Percentiles rank a stretch among this genome's conserved stretches.
These are phyloP conservation scores for Diarsia brunnea DNA, from an alignment of 2,888 invertebrate genomes.

Conservation along the genomic window DNA sequence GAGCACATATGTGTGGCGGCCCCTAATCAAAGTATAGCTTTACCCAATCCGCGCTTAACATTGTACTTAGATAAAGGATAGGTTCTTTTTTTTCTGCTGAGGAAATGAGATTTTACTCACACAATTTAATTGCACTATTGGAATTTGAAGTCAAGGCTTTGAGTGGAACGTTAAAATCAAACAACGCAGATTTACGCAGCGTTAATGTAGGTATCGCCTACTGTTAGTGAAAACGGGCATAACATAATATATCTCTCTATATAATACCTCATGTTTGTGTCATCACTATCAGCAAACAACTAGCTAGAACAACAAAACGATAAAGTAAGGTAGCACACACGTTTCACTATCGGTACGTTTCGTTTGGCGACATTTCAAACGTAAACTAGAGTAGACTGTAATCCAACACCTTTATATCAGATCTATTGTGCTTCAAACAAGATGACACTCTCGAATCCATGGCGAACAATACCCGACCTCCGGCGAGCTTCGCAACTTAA, in stretches of 20 bases:
- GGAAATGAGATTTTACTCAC: neutral
- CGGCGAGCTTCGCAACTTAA: conserved; percentile 6
- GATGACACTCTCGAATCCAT: conserved; percentile 20
- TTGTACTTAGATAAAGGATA: neutral
- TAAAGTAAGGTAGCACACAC: neutral
- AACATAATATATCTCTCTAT: neutral
- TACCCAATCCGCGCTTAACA: neutral
- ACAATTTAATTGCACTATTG: neutral
- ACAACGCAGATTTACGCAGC: neutral
- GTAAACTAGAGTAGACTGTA: conserved; percentile 28
- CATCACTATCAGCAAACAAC: neutral
- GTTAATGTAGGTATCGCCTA: neutral
- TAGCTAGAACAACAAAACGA: neutral
- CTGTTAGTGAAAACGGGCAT: neutral
- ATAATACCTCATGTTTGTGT: conserved; percentile 36
- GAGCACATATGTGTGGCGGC: too few relatives aligned
- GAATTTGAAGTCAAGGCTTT: neutral
- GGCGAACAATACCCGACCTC: conserved; percentile 53
- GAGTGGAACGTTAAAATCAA: neutral
- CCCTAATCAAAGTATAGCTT: neutral
- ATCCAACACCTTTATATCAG: conserved; percentile 42
- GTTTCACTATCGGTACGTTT: conserved; percentile 26
- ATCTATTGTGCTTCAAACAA: conserved; percentile 29
- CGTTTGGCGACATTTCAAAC: conserved; percentile 14
- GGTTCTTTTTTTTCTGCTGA: neutral